Evolutionary conservation across 1,140 invertebrate genomes (phyloP).

Genomic region (Orius laevigatus): DNA sequence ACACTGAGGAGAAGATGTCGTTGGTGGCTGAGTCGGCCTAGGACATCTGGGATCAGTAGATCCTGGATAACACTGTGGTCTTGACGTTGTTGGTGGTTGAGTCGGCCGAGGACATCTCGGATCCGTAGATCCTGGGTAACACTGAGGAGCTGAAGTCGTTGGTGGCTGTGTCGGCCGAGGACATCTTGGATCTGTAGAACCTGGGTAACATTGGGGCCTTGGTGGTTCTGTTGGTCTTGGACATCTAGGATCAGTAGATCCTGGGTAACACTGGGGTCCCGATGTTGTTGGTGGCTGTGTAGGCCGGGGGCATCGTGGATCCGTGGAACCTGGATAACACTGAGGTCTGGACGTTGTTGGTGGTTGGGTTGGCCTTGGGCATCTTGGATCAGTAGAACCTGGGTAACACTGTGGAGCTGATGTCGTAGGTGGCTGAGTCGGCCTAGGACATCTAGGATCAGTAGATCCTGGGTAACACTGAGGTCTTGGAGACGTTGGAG

Average conservation of each 20-base stretch:
- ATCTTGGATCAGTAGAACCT: conserved; percentile 26
- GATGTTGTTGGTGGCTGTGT: conserved; percentile 20
- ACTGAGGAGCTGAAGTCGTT: conserved; percentile 19
- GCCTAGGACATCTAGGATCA: conserved; percentile 27
- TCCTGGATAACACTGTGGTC: conserved; percentile 23
- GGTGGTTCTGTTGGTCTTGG: conserved; percentile 22
- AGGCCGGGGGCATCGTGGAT: conserved; percentile 25
- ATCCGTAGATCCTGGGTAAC: conserved; percentile 24
- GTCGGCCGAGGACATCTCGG: conserved; percentile 24
- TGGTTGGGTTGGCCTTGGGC: conserved; percentile 19
- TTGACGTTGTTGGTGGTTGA: conserved; percentile 6
- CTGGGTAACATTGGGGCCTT: conserved; percentile 21
- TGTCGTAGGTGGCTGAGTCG: conserved; percentile 16
- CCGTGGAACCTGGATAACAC: conserved; percentile 26
- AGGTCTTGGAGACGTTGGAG: conserved; percentile 19
- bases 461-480: conserved; percentile 24
- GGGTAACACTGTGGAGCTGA: conserved; percentile 21
- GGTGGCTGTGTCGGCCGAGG: conserved; percentile 28
- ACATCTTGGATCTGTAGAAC: conserved; percentile 28
- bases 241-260: conserved; percentile 29
- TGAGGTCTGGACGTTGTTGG: conserved; percentile 16
- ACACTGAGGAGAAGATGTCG: conserved; percentile 16
- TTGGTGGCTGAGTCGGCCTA: conserved; percentile 18
- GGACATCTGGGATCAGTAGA: conserved; percentile 26
- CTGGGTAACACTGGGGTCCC: conserved; percentile 24